Percentiles rank a stretch among this genome's conserved stretches.
Conservation (phyloP, 2,113 vertebrate genomes). For the Xiphophorus hellerii region DNA sequence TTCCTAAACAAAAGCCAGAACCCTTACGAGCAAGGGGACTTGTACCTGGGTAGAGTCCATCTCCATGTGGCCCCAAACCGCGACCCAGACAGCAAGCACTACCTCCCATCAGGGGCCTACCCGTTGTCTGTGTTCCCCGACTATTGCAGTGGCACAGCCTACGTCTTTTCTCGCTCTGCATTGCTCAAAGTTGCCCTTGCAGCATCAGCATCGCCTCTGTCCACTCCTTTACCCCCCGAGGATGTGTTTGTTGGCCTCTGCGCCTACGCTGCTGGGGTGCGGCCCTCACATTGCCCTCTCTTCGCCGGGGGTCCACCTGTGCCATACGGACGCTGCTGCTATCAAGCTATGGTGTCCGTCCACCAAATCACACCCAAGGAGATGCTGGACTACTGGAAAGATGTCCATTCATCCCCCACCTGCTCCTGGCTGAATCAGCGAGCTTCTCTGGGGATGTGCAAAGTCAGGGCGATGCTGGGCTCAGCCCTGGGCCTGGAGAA, state of each 20-base stretch:
- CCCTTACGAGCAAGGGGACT: constrained; percentile 67
- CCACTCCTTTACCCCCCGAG: constrained; percentile 81
- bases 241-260: constrained; percentile 88
- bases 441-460: constrained; percentile 81
- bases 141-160: constrained; percentile 89
- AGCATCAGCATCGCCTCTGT: constrained; percentile 62
- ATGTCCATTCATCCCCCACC: constrained; percentile 58
- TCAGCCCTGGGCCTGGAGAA: constrained; percentile 56
- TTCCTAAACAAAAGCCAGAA: constrained; percentile 74
- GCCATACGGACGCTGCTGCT: constrained; percentile 86
- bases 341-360: constrained; percentile 84
- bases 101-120: constrained; percentile 78
- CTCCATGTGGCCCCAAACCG: constrained; percentile 79
- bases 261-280: constrained; percentile 80
- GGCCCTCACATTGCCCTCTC: constrained; percentile 82
- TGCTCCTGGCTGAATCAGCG: constrained; percentile 81
- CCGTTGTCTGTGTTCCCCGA: constrained; percentile 80
- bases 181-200: constrained; percentile 80
- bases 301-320: constrained; percentile 82
- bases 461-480: constrained; percentile 73
- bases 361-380: constrained; percentile 79
- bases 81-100: constrained; percentile 78
- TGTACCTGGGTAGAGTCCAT: constrained; percentile 88
- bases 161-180: constrained; percentile 84
- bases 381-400: constrained; percentile 83